Evolutionary conservation across 1,140 invertebrate genomes (phyloP).

Genomic region (Hirudo medicinalis): DNA sequence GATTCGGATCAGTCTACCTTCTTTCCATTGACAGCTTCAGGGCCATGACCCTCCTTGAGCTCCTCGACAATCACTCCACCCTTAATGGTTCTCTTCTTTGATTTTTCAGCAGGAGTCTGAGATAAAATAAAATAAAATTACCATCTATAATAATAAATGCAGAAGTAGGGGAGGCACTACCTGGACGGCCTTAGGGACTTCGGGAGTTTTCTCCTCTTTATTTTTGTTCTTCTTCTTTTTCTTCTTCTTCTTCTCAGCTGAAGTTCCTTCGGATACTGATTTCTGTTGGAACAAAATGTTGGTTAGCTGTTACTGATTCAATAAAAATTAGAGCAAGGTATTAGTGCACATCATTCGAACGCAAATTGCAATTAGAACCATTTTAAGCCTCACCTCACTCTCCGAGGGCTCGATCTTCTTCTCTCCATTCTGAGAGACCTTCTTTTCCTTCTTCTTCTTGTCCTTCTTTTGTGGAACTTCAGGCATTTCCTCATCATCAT

Average conservation of each 20-base stretch:
- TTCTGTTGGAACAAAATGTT: neutral
- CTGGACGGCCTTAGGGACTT: neutral
- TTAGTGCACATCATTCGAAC: neutral
- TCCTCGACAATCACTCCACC: slow-evolving; percentile 68
- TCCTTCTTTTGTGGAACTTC: slow-evolving; percentile 24
- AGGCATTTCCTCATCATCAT: slow-evolving; percentile 28
- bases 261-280: slow-evolving; percentile 20
- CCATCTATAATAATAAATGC: too few species aligned
- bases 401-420: slow-evolving; percentile 14
- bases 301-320: too few species aligned
- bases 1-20: slow-evolving; percentile 43
- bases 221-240: slow-evolving; percentile 26
- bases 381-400: neutral
- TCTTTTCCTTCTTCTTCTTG: slow-evolving; percentile 32
- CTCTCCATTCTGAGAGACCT: slow-evolving; percentile 39
- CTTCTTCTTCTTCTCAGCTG: slow-evolving; percentile 24
- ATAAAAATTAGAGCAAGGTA: too few species aligned
- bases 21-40: slow-evolving; percentile 61
- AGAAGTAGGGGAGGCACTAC: neutral
- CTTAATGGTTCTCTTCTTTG: slow-evolving; percentile 47
- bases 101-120: slow-evolving; percentile 33
- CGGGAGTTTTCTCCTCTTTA: slow-evolving; percentile 12
- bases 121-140: too few species aligned
- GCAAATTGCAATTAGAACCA: too few species aligned
- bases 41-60: slow-evolving; percentile 58